Percentiles rank a stretch among this genome's conserved stretches.
phyloP scores from a whole-genome alignment of 1,140 invertebrate genomes.

The Cydia strobilella region DNA sequence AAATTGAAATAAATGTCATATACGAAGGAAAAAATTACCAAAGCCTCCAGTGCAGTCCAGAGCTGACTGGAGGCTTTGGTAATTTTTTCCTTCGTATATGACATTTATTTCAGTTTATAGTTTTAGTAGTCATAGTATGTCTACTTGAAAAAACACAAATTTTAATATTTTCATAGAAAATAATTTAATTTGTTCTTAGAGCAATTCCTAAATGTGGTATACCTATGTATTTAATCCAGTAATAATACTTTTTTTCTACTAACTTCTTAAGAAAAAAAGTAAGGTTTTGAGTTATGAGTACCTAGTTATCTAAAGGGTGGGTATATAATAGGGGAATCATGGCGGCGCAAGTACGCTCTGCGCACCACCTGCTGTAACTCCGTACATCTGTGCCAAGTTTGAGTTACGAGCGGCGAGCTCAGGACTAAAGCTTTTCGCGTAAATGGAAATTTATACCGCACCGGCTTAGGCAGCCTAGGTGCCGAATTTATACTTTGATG shows the following conservation, averaged over 20 bases:
- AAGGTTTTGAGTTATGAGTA: neutral
- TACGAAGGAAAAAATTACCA: no score
- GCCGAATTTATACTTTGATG: neutral
- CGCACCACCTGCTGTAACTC: slow-evolving; percentile 55
- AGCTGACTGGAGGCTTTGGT: no score
- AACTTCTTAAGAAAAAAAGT: neutral
- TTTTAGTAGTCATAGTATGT: no score
- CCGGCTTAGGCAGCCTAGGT: slow-evolving; percentile 34
- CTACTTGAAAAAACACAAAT: no score
- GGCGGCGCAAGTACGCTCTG: slow-evolving; percentile 20
- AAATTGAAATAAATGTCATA: no score
- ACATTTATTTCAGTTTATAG: no score
- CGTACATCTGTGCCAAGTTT: slow-evolving; percentile 50
- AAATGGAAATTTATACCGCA: slow-evolving; percentile 58
- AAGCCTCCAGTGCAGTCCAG: no score
- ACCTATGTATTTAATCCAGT: neutral
- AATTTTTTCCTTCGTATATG: no score
- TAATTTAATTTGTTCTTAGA: no score
- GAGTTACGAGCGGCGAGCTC: slow-evolving; percentile 54
- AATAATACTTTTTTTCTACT: neutral
- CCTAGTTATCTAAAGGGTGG: neutral
- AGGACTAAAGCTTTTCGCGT: slow-evolving; percentile 49
- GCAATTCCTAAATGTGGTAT: no score
- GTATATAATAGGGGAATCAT: slow-evolving; percentile 10
- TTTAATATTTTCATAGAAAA: no score